These are phyloP conservation scores for Leptinotarsa lineolata DNA, from an alignment of 1,140 invertebrate species.

Conservation along the genomic window DNA sequence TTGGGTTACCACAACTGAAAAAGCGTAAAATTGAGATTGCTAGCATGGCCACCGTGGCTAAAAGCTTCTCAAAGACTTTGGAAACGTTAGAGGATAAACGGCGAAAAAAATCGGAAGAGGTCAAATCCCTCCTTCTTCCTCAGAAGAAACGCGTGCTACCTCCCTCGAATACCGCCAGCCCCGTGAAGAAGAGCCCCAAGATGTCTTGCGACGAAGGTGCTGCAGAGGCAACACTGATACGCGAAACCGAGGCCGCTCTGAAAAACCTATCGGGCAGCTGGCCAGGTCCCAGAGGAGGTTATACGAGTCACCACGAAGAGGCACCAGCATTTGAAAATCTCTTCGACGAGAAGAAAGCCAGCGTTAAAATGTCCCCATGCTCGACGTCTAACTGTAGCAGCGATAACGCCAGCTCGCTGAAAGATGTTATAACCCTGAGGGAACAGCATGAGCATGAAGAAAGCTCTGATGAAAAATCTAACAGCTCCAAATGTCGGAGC, in stretches of 20 bases:
- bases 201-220: slow-evolving; percentile 56
- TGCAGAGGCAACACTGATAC: slow-evolving; percentile 79
- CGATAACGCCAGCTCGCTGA: slow-evolving; percentile 63
- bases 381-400: slow-evolving; percentile 66
- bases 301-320: slow-evolving; percentile 71
- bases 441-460: slow-evolving; percentile 58
- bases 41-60: slow-evolving; percentile 51
- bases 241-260: slow-evolving; percentile 83
- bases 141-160: slow-evolving; percentile 67
- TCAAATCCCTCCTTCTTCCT: slow-evolving; percentile 60
- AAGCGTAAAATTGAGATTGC: slow-evolving; percentile 58
- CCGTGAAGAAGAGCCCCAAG: slow-evolving; percentile 59
- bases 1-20: slow-evolving; percentile 60
- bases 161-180: slow-evolving; percentile 56
- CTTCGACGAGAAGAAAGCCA: slow-evolving; percentile 79
- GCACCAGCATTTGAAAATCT: slow-evolving; percentile 81
- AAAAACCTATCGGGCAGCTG: slow-evolving; percentile 82
- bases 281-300: slow-evolving; percentile 69
- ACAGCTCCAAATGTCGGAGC: slow-evolving; percentile 43
- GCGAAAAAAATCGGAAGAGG: slow-evolving; percentile 58
- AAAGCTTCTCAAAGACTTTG: slow-evolving; percentile 53
- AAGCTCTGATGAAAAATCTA: slow-evolving; percentile 51
- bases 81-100: slow-evolving; percentile 57
- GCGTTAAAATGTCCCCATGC: slow-evolving; percentile 66
- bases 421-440: slow-evolving; percentile 69